Conservation (phyloP, 2,113 vertebrate species). For the Strix uralensis region DNA sequence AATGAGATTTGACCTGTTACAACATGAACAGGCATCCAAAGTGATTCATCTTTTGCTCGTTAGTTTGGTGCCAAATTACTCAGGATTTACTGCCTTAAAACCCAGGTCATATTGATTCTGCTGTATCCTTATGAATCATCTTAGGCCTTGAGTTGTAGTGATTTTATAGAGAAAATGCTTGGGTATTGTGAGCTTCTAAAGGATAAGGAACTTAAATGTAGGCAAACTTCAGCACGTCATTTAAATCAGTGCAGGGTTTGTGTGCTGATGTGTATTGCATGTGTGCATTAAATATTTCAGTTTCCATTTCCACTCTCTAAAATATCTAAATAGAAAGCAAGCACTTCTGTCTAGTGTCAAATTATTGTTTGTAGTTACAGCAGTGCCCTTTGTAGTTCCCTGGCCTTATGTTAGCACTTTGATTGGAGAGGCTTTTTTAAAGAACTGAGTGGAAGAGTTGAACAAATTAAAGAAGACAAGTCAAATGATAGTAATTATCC, state of each 20-base stretch:
- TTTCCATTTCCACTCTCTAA: not conserved
- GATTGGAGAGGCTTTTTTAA: not conserved
- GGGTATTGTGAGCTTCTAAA: not conserved
- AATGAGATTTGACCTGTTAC: not conserved
- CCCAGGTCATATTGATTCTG: not conserved
- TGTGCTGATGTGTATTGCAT: not conserved
- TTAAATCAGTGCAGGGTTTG: not conserved
- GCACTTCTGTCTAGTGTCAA: not conserved
- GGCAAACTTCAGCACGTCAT: not conserved
- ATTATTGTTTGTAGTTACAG: not conserved
- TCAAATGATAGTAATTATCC: not conserved
- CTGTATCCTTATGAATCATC: not conserved
- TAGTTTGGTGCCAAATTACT: not conserved
- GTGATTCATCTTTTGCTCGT: not conserved
- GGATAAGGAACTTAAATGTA: not conserved
- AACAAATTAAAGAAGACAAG: not conserved
- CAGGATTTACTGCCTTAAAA: not conserved
- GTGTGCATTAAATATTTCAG: not conserved
- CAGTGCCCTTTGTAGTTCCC: not conserved
- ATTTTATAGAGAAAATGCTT: not conserved
- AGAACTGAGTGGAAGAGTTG: not conserved
- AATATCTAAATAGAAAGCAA: not conserved
- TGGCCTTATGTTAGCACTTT: not conserved
- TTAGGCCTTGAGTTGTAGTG: not conserved
- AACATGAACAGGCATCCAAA: not conserved